Evolutionary conservation across 2,113 vertebrate genomes (phyloP).

Genomic region (Hipposideros armiger): DNA sequence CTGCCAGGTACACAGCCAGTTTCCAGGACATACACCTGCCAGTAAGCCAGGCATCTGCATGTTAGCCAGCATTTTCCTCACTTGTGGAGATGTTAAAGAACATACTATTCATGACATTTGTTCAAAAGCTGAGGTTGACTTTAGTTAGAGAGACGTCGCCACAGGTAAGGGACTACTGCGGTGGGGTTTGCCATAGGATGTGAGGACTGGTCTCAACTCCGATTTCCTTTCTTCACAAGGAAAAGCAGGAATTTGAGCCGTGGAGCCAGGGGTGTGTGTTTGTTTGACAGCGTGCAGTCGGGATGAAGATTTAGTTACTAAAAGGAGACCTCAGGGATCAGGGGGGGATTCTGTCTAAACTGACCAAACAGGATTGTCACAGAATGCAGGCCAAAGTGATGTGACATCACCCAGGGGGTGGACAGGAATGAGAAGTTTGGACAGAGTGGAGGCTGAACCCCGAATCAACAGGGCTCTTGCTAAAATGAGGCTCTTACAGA

Average conservation of each 20-base stretch:
- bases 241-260: background rate
- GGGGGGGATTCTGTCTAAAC: background rate
- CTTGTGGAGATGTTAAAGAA: background rate
- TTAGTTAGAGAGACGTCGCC: background rate
- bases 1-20: background rate
- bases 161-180: background rate
- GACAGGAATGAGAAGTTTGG: background rate
- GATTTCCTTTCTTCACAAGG: background rate
- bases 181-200: background rate
- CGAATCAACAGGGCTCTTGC: background rate
- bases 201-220: too few species aligned
- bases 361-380: background rate
- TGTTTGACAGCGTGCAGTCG: fast-evolving
- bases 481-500: background rate
- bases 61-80: background rate
- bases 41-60: background rate
- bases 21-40: background rate
- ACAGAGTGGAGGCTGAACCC: background rate
- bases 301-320: background rate
- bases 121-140: background rate
- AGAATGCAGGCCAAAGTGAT: background rate
- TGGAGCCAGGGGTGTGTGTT: background rate
- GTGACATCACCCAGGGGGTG: background rate
- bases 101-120: background rate
- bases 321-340: background rate